These are phyloP conservation scores for Caiman crocodilus DNA, from an alignment of 2,797 vertebrate genomes.

Conservation along the genomic window DNA sequence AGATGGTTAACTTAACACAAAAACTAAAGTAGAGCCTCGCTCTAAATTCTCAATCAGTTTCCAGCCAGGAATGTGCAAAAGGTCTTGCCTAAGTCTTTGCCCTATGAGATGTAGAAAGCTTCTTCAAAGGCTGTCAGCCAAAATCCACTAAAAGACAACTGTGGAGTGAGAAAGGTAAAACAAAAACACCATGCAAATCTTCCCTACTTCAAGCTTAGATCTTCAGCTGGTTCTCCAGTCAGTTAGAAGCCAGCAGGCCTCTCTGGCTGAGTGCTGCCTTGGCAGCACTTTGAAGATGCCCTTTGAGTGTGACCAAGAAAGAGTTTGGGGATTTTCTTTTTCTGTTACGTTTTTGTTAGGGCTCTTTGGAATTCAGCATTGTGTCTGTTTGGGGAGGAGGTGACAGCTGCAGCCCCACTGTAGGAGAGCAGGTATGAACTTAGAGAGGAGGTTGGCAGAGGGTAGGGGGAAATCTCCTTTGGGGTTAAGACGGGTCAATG, in stretches of 20 bases:
- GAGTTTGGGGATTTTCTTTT: no score
- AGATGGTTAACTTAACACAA: neutral
- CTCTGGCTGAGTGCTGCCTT: no score
- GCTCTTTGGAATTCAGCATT: no score
- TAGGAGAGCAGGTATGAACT: no score
- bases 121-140: neutral
- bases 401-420: no score
- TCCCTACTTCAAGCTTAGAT: neutral
- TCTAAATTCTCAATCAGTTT: neutral
- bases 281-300: no score
- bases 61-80: neutral
- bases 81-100: neutral
- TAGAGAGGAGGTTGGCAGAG: no score
- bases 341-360: no score
- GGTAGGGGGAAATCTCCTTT: no score
- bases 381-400: no score
- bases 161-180: neutral
- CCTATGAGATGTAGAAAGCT: neutral
- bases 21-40: neutral
- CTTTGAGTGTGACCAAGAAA: no score
- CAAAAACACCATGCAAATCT: neutral
- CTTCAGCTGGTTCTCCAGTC: neutral
- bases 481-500: no score
- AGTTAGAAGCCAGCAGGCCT: neutral
- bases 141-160: neutral